Conservation (phyloP, 2,888 invertebrate genomes). For the Harpalus rubripes region DNA sequence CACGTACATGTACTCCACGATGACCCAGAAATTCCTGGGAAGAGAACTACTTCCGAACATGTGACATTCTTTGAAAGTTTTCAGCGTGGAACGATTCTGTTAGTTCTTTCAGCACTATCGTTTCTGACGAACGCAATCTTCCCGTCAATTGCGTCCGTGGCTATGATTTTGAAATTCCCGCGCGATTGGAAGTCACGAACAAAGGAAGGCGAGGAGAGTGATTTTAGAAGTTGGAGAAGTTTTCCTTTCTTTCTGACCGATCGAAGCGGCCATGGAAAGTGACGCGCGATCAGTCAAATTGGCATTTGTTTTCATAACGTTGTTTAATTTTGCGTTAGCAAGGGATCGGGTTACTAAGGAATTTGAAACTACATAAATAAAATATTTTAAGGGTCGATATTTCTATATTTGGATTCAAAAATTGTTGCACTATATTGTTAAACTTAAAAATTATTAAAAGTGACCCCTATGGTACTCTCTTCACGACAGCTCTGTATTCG, state of each 20-base stretch:
- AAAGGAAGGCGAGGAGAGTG: background rate
- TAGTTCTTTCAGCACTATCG: background rate
- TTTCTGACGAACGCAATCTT: background rate
- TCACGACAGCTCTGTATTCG: no score
- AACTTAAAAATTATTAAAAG: no score
- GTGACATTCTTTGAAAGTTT: background rate
- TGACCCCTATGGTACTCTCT: no score
- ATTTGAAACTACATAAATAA: background rate
- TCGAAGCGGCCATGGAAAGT: conserved; percentile 7
- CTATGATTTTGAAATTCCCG: background rate
- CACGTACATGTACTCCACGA: background rate
- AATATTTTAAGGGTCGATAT: background rate
- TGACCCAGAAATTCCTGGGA: background rate
- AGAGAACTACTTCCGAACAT: background rate
- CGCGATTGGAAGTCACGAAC: background rate
- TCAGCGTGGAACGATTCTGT: background rate
- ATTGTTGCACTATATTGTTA: no score
- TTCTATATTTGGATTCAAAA: background rate
- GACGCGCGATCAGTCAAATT: conserved; percentile 29
- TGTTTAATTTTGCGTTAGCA: conserved; percentile 13
- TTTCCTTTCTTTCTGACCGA: background rate
- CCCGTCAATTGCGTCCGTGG: background rate
- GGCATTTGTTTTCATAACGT: conserved; percentile 32
- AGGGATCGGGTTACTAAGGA: background rate
- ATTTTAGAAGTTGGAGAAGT: background rate